Evolutionary conservation across 2,113 vertebrate species (phyloP).

Genomic region (Ciconia boyciana): DNA sequence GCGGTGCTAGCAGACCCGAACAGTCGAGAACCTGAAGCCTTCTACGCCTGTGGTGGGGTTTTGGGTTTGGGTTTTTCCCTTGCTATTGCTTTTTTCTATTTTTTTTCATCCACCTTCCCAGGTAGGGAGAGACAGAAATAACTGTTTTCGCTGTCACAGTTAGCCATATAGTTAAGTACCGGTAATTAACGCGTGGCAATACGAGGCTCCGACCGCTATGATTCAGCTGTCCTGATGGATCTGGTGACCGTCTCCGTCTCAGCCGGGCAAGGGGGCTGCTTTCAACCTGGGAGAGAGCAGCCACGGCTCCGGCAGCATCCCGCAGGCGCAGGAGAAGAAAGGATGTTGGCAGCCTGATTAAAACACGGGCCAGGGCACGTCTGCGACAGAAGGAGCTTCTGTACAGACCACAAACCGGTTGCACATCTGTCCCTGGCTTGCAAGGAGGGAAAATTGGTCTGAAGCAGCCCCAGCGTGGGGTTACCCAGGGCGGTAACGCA

Average conservation of each 20-base stretch:
- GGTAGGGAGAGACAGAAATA: background rate
- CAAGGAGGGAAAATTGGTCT: background rate
- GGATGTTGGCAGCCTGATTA: background rate
- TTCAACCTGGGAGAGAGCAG: background rate
- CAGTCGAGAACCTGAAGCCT: conserved; percentile 32
- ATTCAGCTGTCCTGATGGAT: background rate
- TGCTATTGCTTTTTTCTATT: background rate
- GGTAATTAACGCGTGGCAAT: background rate
- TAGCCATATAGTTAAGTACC: background rate
- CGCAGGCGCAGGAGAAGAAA: background rate
- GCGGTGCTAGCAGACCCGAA: conserved; percentile 51
- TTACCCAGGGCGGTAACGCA: no score
- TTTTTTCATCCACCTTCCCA: background rate
- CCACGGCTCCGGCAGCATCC: accelerated
- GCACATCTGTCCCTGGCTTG: no score
- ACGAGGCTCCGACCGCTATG: background rate
- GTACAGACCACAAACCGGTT: background rate
- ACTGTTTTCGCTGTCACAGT: background rate
- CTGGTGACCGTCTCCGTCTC: background rate
- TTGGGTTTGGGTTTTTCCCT: background rate
- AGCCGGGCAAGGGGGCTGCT: background rate
- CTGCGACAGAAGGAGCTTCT: accelerated
- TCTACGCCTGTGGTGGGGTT: accelerated
- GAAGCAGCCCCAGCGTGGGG: background rate
- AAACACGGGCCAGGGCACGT: background rate